Conservation (phyloP, 2,888 invertebrate genomes). For the Trichogramma evanescens region DNA sequence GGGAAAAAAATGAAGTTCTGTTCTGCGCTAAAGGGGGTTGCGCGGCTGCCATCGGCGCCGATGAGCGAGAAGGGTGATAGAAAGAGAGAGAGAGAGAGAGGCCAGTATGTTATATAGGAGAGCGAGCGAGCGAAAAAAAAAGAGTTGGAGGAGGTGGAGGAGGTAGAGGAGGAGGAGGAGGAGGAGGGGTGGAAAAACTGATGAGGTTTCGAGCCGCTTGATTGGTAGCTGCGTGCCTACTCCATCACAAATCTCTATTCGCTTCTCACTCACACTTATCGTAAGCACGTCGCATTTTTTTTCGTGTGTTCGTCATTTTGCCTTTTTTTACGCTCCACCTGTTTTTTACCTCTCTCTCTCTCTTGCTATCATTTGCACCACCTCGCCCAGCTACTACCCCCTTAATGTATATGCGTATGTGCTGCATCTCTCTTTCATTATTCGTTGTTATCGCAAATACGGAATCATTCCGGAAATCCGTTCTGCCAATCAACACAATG, state of each 20-base stretch:
- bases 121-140: conserved; percentile 25
- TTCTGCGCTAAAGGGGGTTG: conserved; percentile 3
- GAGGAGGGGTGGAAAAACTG: conserved; percentile 39
- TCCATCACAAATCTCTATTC: conserved; percentile 29
- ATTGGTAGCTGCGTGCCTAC: conserved; percentile 45
- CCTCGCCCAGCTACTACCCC: background rate
- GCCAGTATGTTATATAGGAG: conserved; percentile 14
- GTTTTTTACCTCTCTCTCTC: conserved; percentile 1
- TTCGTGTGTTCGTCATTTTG: conserved; percentile 20
- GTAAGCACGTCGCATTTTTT: conserved; percentile 12
- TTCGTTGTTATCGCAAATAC: conserved; percentile 22
- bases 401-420: background rate
- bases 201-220: conserved; percentile 47
- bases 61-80: conserved; percentile 16
- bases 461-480: conserved; percentile 24
- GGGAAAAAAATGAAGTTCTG: conserved; percentile 20
- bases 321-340: conserved; percentile 14
- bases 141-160: conserved; percentile 23
- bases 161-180: conserved; percentile 23
- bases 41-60: background rate
- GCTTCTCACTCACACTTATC: conserved; percentile 17
- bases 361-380: background rate
- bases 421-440: conserved; percentile 17
- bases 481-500: conserved; percentile 20
- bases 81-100: conserved; percentile 5